phyloP scores from a whole-genome alignment of 2,113 vertebrate genomes.

The Vicugna pacos region DNA sequence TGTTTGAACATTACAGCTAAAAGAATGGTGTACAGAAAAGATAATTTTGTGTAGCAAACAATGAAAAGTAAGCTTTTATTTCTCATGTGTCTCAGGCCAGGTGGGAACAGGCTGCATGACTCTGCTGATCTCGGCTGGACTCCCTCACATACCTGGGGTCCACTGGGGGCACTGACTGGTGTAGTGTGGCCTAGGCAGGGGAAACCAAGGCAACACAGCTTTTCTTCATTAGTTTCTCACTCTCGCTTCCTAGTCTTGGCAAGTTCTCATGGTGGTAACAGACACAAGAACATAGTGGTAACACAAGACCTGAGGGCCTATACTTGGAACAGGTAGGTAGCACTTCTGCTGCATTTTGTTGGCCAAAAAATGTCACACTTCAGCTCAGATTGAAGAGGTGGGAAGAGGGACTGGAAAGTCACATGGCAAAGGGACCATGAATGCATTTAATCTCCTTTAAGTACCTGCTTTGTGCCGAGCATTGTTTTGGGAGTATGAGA shows the following conservation, averaged over 20 bases:
- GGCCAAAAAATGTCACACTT: background rate
- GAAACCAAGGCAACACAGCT: background rate
- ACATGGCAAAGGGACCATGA: background rate
- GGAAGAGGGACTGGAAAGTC: background rate
- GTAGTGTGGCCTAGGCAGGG: background rate
- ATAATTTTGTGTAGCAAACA: background rate
- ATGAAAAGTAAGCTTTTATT: background rate
- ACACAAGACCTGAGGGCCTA: background rate
- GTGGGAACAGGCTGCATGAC: background rate
- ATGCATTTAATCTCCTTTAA: background rate
- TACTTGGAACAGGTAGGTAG: background rate
- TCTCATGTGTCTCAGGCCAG: background rate
- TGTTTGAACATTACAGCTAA: background rate
- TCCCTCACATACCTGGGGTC: background rate
- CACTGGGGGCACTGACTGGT: background rate
- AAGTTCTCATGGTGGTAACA: background rate
- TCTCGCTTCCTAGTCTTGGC: background rate
- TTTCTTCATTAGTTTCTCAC: background rate
- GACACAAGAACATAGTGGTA: background rate
- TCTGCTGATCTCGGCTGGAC: background rate
- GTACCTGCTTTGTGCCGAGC: background rate
- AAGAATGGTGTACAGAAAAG: background rate
- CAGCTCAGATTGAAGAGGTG: background rate
- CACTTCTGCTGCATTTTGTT: background rate
- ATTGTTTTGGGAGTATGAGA: background rate